phyloP scores from a whole-genome alignment of 2,888 invertebrate genomes.

The Pristionchus fissidentatus region DNA sequence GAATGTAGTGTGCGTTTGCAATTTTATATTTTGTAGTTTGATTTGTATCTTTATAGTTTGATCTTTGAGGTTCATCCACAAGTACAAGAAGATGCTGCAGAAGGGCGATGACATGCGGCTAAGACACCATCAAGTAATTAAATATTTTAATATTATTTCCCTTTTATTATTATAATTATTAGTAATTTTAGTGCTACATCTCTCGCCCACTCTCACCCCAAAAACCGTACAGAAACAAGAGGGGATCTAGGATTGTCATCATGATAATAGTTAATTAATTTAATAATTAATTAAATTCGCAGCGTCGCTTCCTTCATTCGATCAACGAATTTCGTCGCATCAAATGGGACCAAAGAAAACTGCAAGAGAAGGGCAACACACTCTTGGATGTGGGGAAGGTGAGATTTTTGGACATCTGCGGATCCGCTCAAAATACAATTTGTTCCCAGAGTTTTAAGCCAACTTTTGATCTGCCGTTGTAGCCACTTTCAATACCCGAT shows the following conservation, averaged over 20 bases:
- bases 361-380: slow-evolving; percentile 87
- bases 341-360: slow-evolving; percentile 82
- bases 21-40: not conserved
- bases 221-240: too few species aligned
- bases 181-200: not conserved
- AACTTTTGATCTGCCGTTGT: not conserved
- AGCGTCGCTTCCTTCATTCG: slow-evolving; percentile 67
- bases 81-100: slow-evolving; percentile 70
- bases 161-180: not conserved
- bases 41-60: not conserved
- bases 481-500: not conserved
- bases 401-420: not conserved
- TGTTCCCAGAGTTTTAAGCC: not conserved
- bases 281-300: not conserved
- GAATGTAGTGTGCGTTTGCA: not conserved
- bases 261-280: not conserved
- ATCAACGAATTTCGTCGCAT: slow-evolving; percentile 87
- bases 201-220: too few species aligned
- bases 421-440: not conserved
- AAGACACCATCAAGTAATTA: slow-evolving; percentile 72
- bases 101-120: slow-evolving; percentile 75
- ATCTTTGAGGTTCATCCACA: slow-evolving; percentile 72
- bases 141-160: not conserved
- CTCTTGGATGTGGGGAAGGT: slow-evolving; percentile 99
- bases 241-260: too few species aligned